phyloP scores from a whole-genome alignment of 2,797 vertebrate genomes.

The Sciaenops ocellatus region DNA sequence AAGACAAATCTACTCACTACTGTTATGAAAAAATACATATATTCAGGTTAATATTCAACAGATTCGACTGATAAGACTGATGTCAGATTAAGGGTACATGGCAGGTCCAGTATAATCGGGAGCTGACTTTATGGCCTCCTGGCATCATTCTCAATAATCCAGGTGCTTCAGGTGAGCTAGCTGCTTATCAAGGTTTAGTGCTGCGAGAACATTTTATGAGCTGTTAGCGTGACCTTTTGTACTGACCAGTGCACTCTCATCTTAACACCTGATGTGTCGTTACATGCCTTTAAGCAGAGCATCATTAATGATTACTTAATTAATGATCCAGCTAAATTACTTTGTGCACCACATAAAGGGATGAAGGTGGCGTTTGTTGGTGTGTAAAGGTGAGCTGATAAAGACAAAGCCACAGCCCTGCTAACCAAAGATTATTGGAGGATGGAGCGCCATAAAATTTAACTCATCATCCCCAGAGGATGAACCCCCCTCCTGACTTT shows the following conservation, averaged over 20 bases:
- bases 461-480: not conserved
- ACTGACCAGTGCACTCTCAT: constrained; percentile 30
- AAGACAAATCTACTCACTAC: not conserved
- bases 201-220: constrained; percentile 43
- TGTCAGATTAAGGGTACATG: not conserved
- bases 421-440: not conserved
- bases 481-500: not conserved
- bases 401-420: not conserved
- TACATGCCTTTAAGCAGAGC: constrained; percentile 28
- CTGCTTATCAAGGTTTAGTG: constrained; percentile 62
- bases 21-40: not conserved
- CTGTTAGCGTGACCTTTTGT: constrained; percentile 53
- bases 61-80: not conserved
- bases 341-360: constrained; percentile 41
- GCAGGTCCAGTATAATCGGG: constrained; percentile 24
- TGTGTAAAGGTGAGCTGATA: constrained; percentile 45
- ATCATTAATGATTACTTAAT: constrained; percentile 53
- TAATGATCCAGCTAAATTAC: constrained; percentile 17
- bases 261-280: not conserved
- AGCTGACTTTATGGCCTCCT: constrained; percentile 46
- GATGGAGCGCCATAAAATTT: not conserved
- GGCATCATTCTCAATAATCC: constrained; percentile 17
- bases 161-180: constrained; percentile 34
- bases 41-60: not conserved
- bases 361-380: not conserved